Conservation (phyloP, 2,888 invertebrate genomes). For the Dusona sp. region DNA sequence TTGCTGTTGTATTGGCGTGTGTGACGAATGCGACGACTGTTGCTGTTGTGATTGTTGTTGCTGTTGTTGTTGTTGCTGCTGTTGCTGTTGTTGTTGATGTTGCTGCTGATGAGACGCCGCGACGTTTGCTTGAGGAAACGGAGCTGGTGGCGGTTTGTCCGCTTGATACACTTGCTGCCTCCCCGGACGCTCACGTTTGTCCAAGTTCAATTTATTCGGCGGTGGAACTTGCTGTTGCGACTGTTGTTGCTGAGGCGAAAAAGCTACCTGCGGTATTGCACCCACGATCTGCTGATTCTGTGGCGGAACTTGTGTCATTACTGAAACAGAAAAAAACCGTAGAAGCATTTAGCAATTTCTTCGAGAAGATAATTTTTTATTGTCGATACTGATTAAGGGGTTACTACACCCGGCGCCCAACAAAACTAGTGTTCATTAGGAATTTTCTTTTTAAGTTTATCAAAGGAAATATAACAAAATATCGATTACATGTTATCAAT, state of each 20-base stretch:
- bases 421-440: no score
- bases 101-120: slow-evolving; percentile 78
- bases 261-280: slow-evolving; percentile 71
- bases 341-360: neutral
- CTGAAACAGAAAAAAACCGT: slow-evolving; percentile 38
- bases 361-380: neutral
- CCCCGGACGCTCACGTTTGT: slow-evolving; percentile 82
- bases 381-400: neutral
- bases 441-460: no score
- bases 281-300: slow-evolving; percentile 63
- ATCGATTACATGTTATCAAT: no score
- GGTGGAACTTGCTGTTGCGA: slow-evolving; percentile 76
- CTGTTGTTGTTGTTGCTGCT: slow-evolving; percentile 77
- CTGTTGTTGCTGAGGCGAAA: slow-evolving; percentile 73
- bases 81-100: slow-evolving; percentile 68
- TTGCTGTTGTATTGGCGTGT: slow-evolving; percentile 78
- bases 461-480: no score
- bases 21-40: slow-evolving; percentile 75
- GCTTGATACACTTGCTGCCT: slow-evolving; percentile 82
- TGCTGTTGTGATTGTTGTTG: slow-evolving; percentile 75
- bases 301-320: slow-evolving; percentile 68
- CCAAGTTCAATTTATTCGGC: slow-evolving; percentile 79
- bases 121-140: slow-evolving; percentile 81
- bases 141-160: slow-evolving; percentile 82
- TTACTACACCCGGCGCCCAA: no score